Evolutionary conservation across 2,797 vertebrate genomes (phyloP), one percentile per base, ranked within the genome.

Genomic region (Clarias platycephalus): DNA sequence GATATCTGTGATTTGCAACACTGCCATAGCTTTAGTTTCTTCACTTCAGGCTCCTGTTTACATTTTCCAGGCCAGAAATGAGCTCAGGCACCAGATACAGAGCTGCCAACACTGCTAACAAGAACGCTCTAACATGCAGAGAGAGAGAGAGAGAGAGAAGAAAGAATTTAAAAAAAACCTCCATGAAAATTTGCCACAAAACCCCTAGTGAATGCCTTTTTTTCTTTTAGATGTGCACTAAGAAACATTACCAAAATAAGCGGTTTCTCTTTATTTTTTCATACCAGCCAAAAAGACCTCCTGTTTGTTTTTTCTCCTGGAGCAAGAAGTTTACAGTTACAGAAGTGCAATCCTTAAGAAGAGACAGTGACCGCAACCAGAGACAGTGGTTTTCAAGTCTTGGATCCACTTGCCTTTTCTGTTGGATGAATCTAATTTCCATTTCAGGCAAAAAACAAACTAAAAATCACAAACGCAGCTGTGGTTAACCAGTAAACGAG

Each of bases 21-120:
- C 7, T 13, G 31, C 4, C 2, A 78, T 5, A 15, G 37, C 37
- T 64, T 64, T 64, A 63, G 24, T 63, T 62, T 62, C 22, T 62
- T 63, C 15, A 80, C 58, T 63, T n/a, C 31, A 78, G 12, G 22
- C 57, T 37, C 18, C 37, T 44, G 60, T 64, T 80, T 64, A 53
- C 40, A 64, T 28, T 80, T 80, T 28, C 24, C 60, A 64, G 60
- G n/a, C n/a, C 40, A 64, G 77, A 80, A 80, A 49, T 49, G 4
- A 53, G 16, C 60, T 28, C 37, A 28, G 60, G 15, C 40, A 80
- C 77, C 24, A 49, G n/a, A 64, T 44, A 64, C 60, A 28, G 40
- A 80, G 60, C 77, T 64, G 60, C 37, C 76, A 79, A 64, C 7
- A 28, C 37, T 26, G 9, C 16, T 64, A 49, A 79, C 34, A 63